Evolutionary conservation across 2,113 vertebrate genomes (phyloP), one percentile per base, ranked within the genome.

Genomic region (Brachyistius frenatus): DNA sequence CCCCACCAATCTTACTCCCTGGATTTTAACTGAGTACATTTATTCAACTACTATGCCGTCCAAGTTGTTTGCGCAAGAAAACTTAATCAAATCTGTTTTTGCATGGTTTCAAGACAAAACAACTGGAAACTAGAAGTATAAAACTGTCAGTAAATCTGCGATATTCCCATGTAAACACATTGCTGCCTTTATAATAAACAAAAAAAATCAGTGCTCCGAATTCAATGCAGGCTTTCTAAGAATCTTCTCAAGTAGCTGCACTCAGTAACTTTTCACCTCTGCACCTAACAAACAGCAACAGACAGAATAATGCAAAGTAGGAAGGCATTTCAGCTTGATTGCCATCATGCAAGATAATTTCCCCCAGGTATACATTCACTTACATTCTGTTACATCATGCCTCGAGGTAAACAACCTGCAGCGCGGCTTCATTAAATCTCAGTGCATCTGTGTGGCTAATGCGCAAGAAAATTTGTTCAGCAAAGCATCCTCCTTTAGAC

Each of bases 341-440:
- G 62, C 35, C 55, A 62, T 84, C 55, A 66, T 62, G 53, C 9
- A 44, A 39, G 49, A 60, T 66, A 5, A 69, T 81, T 70, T 73
- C 35, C 69, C 64, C 9, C 63, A 81, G 64, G 33, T 74, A 67
- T 37, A 6, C 32, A 52, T 56, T 58, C 16, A 15, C 66, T 78
- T 76, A 60, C 75, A 67, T 14, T 67, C 61, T 15, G 49, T 87
- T 86, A 33, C 83, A 81, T 87, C 85, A 76, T 39, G 32, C 35
- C 5, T n/a, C 30, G 46, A 57, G 53, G 36, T 69, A 76, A 83
- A 74, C 52, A 57, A 47, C 53, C 47, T 1, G 0, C 49, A 37
- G 9, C n/a, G 31, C 23, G 11, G 30, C 72, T 53, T 61, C 50
- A 67, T 37, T 52, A 50, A 81, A 66, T 74, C 41, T 36, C 7